Evolutionary conservation across 2,113 vertebrate genomes (phyloP), one percentile per base, ranked within the genome.

Genomic region (Paradoxurus hermaphroditus): DNA sequence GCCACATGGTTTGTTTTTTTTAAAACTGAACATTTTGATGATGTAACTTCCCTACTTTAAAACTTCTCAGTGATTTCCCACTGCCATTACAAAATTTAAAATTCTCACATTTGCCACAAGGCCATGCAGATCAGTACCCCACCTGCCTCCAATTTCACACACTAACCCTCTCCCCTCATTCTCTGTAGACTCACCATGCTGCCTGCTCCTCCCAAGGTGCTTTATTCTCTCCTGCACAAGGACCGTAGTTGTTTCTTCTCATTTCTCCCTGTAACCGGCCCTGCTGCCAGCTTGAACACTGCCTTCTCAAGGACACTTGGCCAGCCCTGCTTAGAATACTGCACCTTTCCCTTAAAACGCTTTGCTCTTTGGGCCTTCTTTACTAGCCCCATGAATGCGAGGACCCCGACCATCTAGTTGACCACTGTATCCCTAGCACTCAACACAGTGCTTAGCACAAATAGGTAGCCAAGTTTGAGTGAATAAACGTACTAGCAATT

Each of bases 1-100:
- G n/a, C 44, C n/a, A 84, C n/a, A 59, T 49, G 46, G 15, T 81
- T 46, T 72, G 94, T 77, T 63, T 90, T 31, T 88, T 41, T n/a
- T n/a, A n/a, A 12, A 97, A 96, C 41, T 73, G 70, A 92, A 79
- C 73, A 84, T 56, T 73, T 56, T 90, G 27, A 86, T 90, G 25
- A 56, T 56, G 19, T 75, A 92, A 65, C 36, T 83, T 62, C 4
- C 6, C 36, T 75, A 23, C 82, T 97, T 59, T 82, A 90, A 77
- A 86, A 68, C 10, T 81, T 86, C 65, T 51, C 53, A 51, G 14
- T 85, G 63, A 90, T 18, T 77, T 90, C 68, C 70, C 9, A 51
- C n/a, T 91, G 56, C 68, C 56, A 46, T 81, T 92, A 59, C n/a
- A 59, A 92, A 53, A 88, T 70, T 51, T 78, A 36, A 87, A 70